These are phyloP conservation scores for Pycnonotus jocosus DNA, from an alignment of 2,113 vertebrate genomes.

Conservation along the genomic window DNA sequence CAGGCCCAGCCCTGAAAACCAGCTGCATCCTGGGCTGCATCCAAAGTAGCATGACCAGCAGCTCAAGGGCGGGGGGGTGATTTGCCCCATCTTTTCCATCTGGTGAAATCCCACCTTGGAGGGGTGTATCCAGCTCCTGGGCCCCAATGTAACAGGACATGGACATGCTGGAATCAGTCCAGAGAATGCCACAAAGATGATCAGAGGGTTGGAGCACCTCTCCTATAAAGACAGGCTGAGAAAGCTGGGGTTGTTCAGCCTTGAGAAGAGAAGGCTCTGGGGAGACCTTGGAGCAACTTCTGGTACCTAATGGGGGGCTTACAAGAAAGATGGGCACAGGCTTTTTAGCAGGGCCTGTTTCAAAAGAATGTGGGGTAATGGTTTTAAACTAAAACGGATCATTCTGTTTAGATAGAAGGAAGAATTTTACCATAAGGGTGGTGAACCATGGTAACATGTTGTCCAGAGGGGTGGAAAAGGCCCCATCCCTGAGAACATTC, in stretches of 20 bases:
- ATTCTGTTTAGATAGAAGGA: not conserved
- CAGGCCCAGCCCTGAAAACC: not conserved
- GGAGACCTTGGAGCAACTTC: not conserved
- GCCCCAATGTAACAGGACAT: not conserved
- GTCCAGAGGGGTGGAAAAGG: not conserved
- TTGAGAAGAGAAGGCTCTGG: not conserved
- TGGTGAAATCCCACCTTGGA: not conserved
- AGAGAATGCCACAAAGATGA: not conserved
- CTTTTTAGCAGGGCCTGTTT: not conserved
- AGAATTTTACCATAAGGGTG: not conserved
- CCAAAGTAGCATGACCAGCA: not conserved
- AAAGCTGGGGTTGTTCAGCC: not conserved
- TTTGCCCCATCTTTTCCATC: not conserved
- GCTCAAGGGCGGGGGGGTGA: not conserved
- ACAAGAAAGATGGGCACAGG: not conserved
- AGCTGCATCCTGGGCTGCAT: not conserved
- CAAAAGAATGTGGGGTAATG: not conserved
- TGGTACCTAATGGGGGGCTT: not conserved
- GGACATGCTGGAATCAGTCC: not conserved
- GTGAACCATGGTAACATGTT: not conserved
- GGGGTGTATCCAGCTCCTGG: not conserved
- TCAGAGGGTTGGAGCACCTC: not conserved
- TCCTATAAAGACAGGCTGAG: not conserved
- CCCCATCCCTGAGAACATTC: not conserved
- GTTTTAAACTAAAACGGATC: not conserved